A percentile compares a stretch with the other conserved stretches of the same genome.
These are phyloP conservation scores for Stegana nigrithorax DNA, from an alignment of 2,888 invertebrate species.

Conservation along the genomic window DNA sequence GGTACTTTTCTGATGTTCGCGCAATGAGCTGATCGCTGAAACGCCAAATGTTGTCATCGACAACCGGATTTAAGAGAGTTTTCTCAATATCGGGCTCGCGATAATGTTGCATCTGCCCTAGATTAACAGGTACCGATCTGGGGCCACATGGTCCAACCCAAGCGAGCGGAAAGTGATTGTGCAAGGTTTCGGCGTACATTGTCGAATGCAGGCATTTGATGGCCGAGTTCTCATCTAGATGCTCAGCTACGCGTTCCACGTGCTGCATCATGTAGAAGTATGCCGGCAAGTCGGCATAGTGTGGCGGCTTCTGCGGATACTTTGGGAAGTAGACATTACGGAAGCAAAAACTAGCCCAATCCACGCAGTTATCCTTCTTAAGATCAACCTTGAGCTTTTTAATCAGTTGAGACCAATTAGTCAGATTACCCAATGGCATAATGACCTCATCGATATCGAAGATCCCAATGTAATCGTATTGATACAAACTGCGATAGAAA, in stretches of 20 bases:
- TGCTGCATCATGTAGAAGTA: constrained; percentile 88
- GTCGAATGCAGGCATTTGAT: constrained; percentile 94
- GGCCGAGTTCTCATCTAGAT: constrained; percentile 89
- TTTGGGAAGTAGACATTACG: constrained; percentile 89
- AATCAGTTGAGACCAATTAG: constrained; percentile 68
- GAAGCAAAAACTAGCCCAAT: constrained; percentile 77
- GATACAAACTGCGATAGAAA: constrained; percentile 88
- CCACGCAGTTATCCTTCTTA: constrained; percentile 11
- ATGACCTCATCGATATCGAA: constrained; percentile 93
- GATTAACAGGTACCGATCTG: constrained; percentile 81
- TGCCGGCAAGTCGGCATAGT: constrained; percentile 37
- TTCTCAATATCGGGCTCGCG: constrained; percentile 84
- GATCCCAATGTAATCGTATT: constrained; percentile 85
- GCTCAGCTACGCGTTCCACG: constrained; percentile 85
- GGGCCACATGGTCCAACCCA: constrained; percentile 87
- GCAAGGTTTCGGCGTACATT: constrained; percentile 84
- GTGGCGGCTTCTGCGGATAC: constrained; percentile 30
- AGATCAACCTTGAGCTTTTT: too few species aligned
- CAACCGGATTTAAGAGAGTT: constrained; percentile 81
- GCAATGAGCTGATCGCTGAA: constrained; percentile 35
- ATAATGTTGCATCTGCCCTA: constrained; percentile 93
- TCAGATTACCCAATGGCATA: constrained; percentile 73
- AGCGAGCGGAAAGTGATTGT: constrained; percentile 91
- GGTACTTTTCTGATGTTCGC: neutral
- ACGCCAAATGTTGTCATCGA: constrained; percentile 75